These are phyloP conservation scores for Scarus forsteni DNA, from an alignment of 2,797 vertebrate species.

Conservation along the genomic window DNA sequence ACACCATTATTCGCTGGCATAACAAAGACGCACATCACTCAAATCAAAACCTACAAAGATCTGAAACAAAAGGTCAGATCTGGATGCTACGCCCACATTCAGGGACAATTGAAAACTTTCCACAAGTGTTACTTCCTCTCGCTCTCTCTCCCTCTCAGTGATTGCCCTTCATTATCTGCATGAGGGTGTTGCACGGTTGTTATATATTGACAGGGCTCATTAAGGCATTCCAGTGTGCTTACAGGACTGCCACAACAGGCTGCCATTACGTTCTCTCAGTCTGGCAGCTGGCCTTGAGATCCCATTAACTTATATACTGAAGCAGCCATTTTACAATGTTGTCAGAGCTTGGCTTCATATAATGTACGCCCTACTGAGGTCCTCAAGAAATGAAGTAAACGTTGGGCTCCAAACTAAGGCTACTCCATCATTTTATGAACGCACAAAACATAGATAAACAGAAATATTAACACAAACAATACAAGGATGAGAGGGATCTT, in stretches of 20 bases:
- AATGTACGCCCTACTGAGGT: neutral
- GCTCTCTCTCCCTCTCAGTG: constrained; percentile 5
- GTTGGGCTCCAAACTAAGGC: too few relatives aligned
- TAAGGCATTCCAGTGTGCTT: constrained; percentile 56
- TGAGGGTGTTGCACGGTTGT: constrained; percentile 14
- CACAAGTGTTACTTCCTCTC: constrained; percentile 36
- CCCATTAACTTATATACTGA: constrained; percentile 14
- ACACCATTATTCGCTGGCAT: constrained; percentile 28
- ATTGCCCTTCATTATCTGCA: constrained; percentile 53
- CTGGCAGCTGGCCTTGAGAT: constrained; percentile 29
- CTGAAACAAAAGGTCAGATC: constrained; percentile 48
- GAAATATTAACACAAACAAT: too few relatives aligned
- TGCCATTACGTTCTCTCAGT: constrained; percentile 35
- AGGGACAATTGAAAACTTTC: constrained; percentile 42
- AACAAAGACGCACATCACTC: constrained; percentile 49
- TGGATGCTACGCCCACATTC: constrained; percentile 33
- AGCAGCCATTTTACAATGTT: constrained; percentile 22
- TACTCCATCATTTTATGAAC: too few relatives aligned
- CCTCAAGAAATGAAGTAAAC: neutral
- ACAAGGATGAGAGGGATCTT: too few relatives aligned
- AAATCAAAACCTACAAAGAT: constrained; percentile 42
- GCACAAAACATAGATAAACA: too few relatives aligned
- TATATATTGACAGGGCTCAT: constrained; percentile 54
- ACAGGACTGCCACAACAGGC: constrained; percentile 19
- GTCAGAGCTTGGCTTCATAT: constrained; percentile 7